phyloP scores from a whole-genome alignment of 2,797 vertebrate genomes.

The Pithecia hirsuta region DNA sequence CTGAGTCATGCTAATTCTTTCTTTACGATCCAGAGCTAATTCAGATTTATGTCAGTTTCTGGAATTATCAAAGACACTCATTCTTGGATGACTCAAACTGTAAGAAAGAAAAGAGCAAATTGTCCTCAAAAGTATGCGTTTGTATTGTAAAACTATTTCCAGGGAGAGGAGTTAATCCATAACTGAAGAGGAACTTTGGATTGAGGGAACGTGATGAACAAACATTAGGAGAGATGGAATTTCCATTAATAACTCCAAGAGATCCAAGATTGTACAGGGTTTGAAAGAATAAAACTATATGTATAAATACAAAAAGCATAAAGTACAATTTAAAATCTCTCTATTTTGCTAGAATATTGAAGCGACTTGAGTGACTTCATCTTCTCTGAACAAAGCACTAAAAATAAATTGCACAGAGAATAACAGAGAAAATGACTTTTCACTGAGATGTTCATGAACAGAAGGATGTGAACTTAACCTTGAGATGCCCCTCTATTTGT shows the following conservation, averaged over 20 bases:
- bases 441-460: neutral
- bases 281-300: neutral
- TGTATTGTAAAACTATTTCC: slow-evolving; percentile 49
- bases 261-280: neutral
- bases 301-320: neutral
- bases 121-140: slow-evolving; percentile 52
- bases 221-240: neutral
- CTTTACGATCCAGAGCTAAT: neutral
- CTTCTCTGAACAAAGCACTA: neutral
- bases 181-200: slow-evolving; percentile 62
- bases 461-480: neutral
- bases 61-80: slow-evolving; percentile 23
- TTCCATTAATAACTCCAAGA: slow-evolving; percentile 2
- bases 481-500: neutral
- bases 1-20: neutral
- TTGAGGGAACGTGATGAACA: neutral
- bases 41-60: neutral
- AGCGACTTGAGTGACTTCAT: neutral
- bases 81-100: slow-evolving; percentile 39
- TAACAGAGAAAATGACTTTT: slow-evolving; percentile 9
- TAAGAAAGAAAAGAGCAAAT: slow-evolving; percentile 39
- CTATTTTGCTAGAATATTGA: neutral
- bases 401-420: neutral
- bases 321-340: neutral
- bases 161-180: slow-evolving; percentile 65